These are phyloP conservation scores for Cossypha heuglini DNA, from an alignment of 2,797 vertebrate genomes.

Conservation along the genomic window DNA sequence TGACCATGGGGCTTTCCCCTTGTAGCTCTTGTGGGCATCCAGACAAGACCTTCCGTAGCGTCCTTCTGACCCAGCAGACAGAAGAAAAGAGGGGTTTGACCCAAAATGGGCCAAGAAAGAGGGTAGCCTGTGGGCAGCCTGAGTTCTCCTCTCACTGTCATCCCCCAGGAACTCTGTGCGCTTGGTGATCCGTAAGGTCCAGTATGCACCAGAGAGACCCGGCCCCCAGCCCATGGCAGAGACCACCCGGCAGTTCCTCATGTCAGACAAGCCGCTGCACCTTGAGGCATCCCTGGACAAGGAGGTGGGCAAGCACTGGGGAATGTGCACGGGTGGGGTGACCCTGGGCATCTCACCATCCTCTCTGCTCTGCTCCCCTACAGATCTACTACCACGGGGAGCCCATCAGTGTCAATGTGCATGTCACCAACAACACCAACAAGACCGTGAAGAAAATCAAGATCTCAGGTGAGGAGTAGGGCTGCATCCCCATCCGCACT, in stretches of 20 bases:
- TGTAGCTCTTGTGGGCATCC: background rate
- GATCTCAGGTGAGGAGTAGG: conserved; percentile 82
- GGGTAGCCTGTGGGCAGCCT: accelerated
- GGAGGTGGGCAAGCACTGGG: conserved; percentile 78
- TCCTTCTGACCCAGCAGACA: background rate
- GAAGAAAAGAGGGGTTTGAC: background rate
- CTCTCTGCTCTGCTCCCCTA: background rate
- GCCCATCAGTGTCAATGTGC: conserved; percentile 95
- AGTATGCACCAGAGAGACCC: conserved; percentile 91
- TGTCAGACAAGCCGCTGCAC: conserved; percentile 95
- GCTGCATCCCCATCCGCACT: accelerated
- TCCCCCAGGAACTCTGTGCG: conserved; percentile 89
- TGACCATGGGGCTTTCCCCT: accelerated
- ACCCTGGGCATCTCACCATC: background rate
- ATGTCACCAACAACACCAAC: conserved; percentile 97
- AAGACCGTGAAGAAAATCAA: conserved; percentile 97
- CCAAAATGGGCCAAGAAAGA: background rate
- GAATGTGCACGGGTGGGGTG: background rate
- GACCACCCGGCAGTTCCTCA: conserved; percentile 93
- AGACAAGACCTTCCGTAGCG: background rate
- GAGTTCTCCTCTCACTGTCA: accelerated
- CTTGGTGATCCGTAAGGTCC: conserved; percentile 93
- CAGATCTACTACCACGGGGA: conserved; percentile 97
- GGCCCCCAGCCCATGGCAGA: conserved; percentile 93
- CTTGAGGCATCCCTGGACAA: conserved; percentile 94